Percentiles rank a stretch among this genome's conserved stretches.
These are phyloP conservation scores for Psilopogon haemacephalus DNA, from an alignment of 2,113 vertebrate species.

Conservation along the genomic window DNA sequence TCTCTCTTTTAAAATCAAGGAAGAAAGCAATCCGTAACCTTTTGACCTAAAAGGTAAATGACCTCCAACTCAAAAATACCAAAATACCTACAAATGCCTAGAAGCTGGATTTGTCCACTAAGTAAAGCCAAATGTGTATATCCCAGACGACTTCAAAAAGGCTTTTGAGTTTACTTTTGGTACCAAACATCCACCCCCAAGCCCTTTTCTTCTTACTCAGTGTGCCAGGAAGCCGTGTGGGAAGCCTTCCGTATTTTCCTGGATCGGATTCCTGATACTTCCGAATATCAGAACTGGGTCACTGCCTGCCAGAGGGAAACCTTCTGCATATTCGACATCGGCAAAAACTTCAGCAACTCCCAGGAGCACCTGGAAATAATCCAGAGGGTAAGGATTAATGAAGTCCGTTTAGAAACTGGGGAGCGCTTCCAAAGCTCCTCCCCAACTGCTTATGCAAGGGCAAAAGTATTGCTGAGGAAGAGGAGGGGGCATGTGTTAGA, in stretches of 20 bases:
- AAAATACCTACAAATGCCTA: not conserved
- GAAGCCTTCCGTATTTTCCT: conserved; percentile 93
- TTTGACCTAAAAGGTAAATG: not conserved
- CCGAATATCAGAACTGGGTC: conserved; percentile 90
- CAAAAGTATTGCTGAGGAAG: not conserved
- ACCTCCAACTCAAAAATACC: not conserved
- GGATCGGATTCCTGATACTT: conserved; percentile 87
- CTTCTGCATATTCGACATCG: conserved; percentile 88
- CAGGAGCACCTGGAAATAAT: conserved; percentile 86
- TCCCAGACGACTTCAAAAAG: not conserved
- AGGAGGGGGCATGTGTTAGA: conserved; percentile 6
- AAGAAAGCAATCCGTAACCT: not conserved
- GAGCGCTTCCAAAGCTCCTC: not conserved
- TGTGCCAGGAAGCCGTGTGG: conserved; percentile 97
- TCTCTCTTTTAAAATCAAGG: not conserved
- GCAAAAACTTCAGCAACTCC: conserved; percentile 88
- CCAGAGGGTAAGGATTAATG: conserved; percentile 74
- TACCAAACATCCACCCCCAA: not conserved
- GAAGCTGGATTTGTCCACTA: not conserved
- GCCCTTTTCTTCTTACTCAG: conserved; percentile 66
- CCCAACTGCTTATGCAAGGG: not conserved
- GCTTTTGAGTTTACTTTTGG: not conserved
- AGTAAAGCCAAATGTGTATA: not conserved
- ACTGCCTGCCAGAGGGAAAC: conserved; percentile 85
- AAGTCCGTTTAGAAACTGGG: not conserved